Evolutionary conservation across 1,140 invertebrate genomes (phyloP), one percentile per base, ranked within the genome.

Genomic region (Euglossa dilemma): DNA sequence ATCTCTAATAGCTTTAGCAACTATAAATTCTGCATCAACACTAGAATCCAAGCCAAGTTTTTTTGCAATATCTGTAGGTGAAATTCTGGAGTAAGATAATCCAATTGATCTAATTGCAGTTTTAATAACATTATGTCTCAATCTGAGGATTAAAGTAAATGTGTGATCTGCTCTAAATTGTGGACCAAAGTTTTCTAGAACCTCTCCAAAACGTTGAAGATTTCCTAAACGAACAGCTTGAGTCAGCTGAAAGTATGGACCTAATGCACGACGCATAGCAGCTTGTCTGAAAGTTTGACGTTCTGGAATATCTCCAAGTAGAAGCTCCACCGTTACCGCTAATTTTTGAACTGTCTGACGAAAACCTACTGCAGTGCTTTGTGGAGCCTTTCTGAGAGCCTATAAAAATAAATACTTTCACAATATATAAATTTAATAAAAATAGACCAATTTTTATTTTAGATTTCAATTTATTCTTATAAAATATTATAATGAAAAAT

Each of bases 121-220:
- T 94, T 99, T 99, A 91, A 99, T 99, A 4, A 99, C 99, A 95
- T 99, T 99, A 92, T 99, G 99, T 78, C 99, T 96, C 28, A 99
- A 94, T 83, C 98, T 96, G 28, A 99, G 95, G 90, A 99, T 99
- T 52, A 99, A 93, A 69, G 98, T 99, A 90, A 98, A 99, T 0
- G 99, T 99, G 90, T 99, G 97, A 94, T 99, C 99, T 80, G 95
- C 94, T 61, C 97, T 96, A 89, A 99, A 99, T 91, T 98, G 97
- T 1, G 97, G 96, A 2, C 97, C 97, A 94, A 97, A 98, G 85
- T 98, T 98, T 86, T 99, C 97, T 23, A 99, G 93, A 0, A 99
- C 98, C 93, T 99, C 97, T 45, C 98, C 98, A 95, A 99, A 99
- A 77, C 97, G 96, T 87, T 97, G 97, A 12, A 99, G 95, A 94